phyloP scores from a whole-genome alignment of 2,113 vertebrate genomes.

The Dasyornis broadbenti region DNA sequence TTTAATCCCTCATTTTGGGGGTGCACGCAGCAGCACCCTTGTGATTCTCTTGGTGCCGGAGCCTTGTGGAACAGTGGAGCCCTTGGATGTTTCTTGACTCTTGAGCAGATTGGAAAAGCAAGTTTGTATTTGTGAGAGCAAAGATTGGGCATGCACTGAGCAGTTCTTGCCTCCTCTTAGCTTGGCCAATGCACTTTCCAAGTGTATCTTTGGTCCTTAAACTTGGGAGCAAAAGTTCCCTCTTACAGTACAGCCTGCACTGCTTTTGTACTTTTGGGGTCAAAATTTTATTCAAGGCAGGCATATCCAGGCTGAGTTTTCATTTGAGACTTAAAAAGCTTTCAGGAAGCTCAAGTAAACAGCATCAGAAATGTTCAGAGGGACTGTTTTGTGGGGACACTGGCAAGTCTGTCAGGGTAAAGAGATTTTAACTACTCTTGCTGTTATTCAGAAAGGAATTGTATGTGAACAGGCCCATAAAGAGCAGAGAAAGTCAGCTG shows the following conservation, averaged over 20 bases:
- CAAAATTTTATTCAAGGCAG: neutral
- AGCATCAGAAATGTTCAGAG: neutral
- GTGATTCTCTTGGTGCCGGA: neutral
- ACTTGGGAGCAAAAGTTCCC: neutral
- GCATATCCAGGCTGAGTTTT: neutral
- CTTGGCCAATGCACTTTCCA: neutral
- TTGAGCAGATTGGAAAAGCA: neutral
- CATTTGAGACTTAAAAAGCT: neutral
- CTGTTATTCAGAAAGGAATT: neutral
- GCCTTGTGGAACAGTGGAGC: neutral
- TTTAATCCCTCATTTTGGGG: neutral
- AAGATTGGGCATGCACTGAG: neutral
- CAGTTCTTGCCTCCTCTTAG: neutral
- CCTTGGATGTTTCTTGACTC: neutral
- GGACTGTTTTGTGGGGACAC: neutral
- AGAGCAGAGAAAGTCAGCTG: neutral
- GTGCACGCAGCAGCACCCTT: neutral
- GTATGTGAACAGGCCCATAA: neutral
- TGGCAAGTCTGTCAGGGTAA: neutral
- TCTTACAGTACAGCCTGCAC: neutral
- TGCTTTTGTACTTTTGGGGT: neutral
- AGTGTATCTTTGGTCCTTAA: neutral
- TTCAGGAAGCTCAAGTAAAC: neutral
- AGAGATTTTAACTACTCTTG: neutral
- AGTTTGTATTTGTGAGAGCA: neutral